phyloP scores from a whole-genome alignment of 37 sponge, comb jelly and placozoan genomes.

The Oscarella lobularis region DNA sequence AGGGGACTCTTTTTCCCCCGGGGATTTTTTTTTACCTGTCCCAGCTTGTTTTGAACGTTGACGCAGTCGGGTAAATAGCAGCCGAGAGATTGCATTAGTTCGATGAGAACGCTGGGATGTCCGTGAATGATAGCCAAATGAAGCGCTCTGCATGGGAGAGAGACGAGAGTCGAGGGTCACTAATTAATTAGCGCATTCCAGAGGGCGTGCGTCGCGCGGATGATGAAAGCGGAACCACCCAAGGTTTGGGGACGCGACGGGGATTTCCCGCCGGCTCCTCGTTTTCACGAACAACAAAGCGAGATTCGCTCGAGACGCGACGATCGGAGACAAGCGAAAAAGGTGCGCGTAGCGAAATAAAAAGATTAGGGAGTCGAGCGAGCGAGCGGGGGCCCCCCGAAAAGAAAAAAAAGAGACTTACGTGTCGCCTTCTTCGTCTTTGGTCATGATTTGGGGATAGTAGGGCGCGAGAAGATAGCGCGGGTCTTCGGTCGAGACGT shows the following conservation, averaged over 20 bases:
- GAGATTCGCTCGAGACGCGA: too few species aligned
- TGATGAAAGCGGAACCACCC: too few species aligned
- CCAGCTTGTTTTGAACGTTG: neutral
- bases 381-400: too few species aligned
- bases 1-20: neutral
- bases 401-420: neutral
- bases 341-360: too few species aligned
- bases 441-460: neutral
- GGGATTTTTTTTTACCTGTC: neutral
- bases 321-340: too few species aligned
- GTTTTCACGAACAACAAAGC: too few species aligned
- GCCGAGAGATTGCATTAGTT: neutral
- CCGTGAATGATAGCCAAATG: neutral
- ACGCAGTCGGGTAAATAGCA: neutral
- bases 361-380: too few species aligned
- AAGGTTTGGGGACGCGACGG: too few species aligned
- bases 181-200: too few species aligned
- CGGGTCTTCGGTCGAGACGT: neutral
- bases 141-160: neutral
- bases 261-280: too few species aligned
- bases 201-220: too few species aligned
- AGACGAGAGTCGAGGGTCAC: too few species aligned
- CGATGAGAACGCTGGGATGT: neutral
- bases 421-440: constrained; percentile 2
- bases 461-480: neutral